Evolutionary conservation across 2,888 invertebrate species (phyloP).

Genomic region (Xestia ashworthii): DNA sequence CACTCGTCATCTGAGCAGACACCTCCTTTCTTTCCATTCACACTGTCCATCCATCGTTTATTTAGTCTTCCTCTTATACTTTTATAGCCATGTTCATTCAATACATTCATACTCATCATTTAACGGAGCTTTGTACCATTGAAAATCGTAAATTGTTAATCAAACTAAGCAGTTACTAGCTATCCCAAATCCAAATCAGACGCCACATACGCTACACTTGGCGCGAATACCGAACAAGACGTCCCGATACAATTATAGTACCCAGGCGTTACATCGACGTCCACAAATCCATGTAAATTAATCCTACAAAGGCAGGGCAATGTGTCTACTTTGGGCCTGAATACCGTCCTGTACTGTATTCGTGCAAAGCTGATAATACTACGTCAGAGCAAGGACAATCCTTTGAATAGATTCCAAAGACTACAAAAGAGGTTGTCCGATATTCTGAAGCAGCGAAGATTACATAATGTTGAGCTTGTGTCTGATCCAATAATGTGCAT

Average conservation of each 20-base stretch:
- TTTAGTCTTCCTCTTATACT: too few species aligned
- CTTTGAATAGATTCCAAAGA: conserved; percentile 46
- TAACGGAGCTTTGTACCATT: background rate
- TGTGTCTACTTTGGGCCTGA: conserved; percentile 20
- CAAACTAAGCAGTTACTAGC: conserved; percentile 19
- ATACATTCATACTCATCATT: background rate
- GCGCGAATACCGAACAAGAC: conserved; percentile 45
- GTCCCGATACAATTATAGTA: conserved; percentile 35
- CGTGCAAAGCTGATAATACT: conserved; percentile 42
- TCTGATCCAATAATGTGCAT: conserved; percentile 21
- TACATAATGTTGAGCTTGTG: conserved; percentile 21
- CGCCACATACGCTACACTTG: conserved; percentile 30
- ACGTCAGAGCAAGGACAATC: conserved; percentile 16
- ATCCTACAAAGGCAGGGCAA: conserved; percentile 42
- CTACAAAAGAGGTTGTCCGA: conserved; percentile 32
- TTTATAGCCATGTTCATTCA: too few species aligned
- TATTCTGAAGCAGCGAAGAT: conserved; percentile 38
- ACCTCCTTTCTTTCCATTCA: too few species aligned
- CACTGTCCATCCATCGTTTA: too few species aligned
- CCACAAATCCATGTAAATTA: conserved; percentile 47
- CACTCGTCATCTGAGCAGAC: too few species aligned
- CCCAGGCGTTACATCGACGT: conserved; percentile 38
- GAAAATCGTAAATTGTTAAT: conserved; percentile 2
- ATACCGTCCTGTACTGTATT: conserved; percentile 29
- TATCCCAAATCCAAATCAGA: conserved; percentile 26